phyloP scores from a whole-genome alignment of 64 coral and sea anemone genomes.

The Pocillopora verrucosa region DNA sequence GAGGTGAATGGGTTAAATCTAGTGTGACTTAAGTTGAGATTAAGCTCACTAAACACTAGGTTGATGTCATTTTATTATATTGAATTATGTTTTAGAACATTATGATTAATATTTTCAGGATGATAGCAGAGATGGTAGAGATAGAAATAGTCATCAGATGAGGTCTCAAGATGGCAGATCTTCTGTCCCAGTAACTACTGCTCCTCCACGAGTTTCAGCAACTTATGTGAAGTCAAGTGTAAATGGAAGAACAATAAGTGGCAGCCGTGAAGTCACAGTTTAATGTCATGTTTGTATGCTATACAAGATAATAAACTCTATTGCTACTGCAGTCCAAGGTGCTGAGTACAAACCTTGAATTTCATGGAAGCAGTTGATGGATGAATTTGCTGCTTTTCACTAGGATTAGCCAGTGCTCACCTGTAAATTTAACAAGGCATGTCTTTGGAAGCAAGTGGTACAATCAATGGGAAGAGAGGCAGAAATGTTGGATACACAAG shows the following conservation, averaged over 20 bases:
- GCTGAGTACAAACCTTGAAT: neutral
- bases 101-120: neutral
- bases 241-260: slow-evolving; percentile 40
- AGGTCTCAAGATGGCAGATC: slow-evolving; percentile 38
- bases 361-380: neutral
- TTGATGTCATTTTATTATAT: too few species aligned
- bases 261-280: slow-evolving; percentile 74
- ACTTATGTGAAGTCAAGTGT: slow-evolving; percentile 59
- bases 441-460: too few species aligned
- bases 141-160: slow-evolving; percentile 19
- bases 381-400: neutral
- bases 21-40: too few species aligned
- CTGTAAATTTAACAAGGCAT: too few species aligned
- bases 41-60: too few species aligned
- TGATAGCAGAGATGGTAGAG: neutral
- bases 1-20: too few species aligned
- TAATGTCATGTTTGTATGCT: slow-evolving; percentile 32
- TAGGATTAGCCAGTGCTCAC: neutral
- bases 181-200: slow-evolving; percentile 61
- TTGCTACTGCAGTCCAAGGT: neutral
- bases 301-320: neutral
- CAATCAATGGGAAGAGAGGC: neutral
- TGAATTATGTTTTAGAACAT: neutral
- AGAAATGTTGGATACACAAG: neutral
- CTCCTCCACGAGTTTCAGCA: slow-evolving; percentile 42